Percentiles rank a stretch among this genome's conserved stretches.
phyloP scores from a whole-genome alignment of 2,888 invertebrate species.

The Cantharis lateralis region DNA sequence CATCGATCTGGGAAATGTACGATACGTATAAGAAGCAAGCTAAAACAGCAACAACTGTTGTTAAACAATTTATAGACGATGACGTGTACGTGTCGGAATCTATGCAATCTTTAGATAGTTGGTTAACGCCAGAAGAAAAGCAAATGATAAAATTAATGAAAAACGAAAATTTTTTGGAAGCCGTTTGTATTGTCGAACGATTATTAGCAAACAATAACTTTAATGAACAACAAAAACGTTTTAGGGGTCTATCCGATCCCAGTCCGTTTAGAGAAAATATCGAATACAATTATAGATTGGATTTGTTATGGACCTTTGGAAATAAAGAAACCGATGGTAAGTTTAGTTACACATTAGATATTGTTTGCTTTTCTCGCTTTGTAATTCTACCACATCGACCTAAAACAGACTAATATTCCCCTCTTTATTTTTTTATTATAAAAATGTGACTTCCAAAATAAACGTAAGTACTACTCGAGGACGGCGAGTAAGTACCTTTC shows the following conservation, averaged over 20 bases:
- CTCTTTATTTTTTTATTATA: too few species aligned
- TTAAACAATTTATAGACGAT: constrained; percentile 45
- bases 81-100: constrained; percentile 28
- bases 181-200: constrained; percentile 70
- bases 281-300: constrained; percentile 68
- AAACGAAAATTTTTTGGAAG: constrained; percentile 61
- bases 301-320: constrained; percentile 70
- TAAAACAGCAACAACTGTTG: constrained; percentile 46
- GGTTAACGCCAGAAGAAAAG: constrained; percentile 47
- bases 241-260: constrained; percentile 66
- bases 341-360: too few species aligned
- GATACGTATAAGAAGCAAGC: constrained; percentile 62
- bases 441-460: too few species aligned
- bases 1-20: constrained; percentile 79
- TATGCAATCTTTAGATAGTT: constrained; percentile 40
- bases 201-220: constrained; percentile 72
- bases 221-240: constrained; percentile 69
- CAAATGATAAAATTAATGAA: constrained; percentile 49
- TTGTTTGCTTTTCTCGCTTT: too few species aligned
- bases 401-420: too few species aligned
- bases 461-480: too few species aligned
- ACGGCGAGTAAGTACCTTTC: too few species aligned
- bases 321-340: constrained; percentile 57
- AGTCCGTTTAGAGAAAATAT: constrained; percentile 68
- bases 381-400: too few species aligned